phyloP scores from a whole-genome alignment of 37 sponge, comb jelly and placozoan species.

The Mnemiopsis leidyi region DNA sequence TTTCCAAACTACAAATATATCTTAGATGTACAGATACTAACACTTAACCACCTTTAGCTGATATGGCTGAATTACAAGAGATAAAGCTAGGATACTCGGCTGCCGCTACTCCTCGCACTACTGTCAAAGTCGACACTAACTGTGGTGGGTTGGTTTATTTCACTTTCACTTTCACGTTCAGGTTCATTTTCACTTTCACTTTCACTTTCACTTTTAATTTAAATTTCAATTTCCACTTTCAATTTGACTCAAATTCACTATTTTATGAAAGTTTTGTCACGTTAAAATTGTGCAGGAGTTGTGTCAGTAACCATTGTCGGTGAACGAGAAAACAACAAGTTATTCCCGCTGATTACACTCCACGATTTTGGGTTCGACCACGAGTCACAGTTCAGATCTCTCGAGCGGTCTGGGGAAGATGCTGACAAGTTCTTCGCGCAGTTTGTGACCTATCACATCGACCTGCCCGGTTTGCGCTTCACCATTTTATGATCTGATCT shows the following conservation, averaged over 20 bases:
- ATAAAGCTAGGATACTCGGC: conserved; percentile 8
- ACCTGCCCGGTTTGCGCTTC: conserved; percentile 39
- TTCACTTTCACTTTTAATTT: not conserved
- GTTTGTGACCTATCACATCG: conserved; percentile 61
- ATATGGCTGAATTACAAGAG: conserved; percentile 22
- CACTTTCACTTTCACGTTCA: not conserved
- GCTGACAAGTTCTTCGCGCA: conserved; percentile 28
- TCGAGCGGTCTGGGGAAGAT: conserved; percentile 10
- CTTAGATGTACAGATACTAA: not conserved
- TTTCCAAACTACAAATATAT: not conserved
- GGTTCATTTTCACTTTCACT: not conserved
- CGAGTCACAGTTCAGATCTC: conserved; percentile 29
- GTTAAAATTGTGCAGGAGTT: not conserved
- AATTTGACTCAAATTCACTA: not conserved
- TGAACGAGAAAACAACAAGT: not conserved
- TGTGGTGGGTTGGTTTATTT: conserved; percentile 3
- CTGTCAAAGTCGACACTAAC: conserved; percentile 35
- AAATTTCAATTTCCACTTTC: not conserved
- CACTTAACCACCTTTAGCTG: not conserved
- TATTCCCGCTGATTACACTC: conserved; percentile 26
- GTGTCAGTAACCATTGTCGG: conserved; percentile 9
- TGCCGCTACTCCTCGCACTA: not conserved
- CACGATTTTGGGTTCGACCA: conserved; percentile 62
- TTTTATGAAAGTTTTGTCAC: not conserved
- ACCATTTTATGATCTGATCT: no score